phyloP scores from a whole-genome alignment of 1,140 invertebrate genomes.

The Heterodera schachtii region DNA sequence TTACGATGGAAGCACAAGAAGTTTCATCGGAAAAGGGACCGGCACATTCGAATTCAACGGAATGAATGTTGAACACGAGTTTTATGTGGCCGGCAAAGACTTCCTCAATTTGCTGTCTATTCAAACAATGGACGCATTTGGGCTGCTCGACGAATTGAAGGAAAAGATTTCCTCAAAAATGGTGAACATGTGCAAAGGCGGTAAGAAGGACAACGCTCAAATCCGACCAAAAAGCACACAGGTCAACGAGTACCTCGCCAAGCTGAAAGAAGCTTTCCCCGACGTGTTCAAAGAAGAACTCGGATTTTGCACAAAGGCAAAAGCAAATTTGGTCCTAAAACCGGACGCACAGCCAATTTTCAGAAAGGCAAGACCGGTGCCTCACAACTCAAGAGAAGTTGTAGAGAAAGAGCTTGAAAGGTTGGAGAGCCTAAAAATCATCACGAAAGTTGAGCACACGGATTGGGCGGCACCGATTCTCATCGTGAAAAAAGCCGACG shows the following conservation, averaged over 20 bases:
- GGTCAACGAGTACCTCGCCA: background rate
- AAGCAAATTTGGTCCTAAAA: constrained; percentile 41
- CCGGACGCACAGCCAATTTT: constrained; percentile 32
- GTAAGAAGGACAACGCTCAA: background rate
- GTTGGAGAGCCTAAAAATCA: constrained; percentile 41
- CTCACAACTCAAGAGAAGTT: constrained; percentile 44
- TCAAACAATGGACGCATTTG: constrained; percentile 6
- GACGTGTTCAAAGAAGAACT: constrained; percentile 30
- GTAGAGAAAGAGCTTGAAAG: constrained; percentile 60
- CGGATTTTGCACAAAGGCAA: constrained; percentile 32
- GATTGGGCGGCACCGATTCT: constrained; percentile 65
- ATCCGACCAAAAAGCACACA: background rate
- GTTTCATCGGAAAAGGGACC: constrained; percentile 1
- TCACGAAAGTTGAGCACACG: constrained; percentile 54
- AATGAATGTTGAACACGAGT: background rate
- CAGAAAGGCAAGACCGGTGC: constrained; percentile 53
- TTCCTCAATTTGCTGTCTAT: background rate
- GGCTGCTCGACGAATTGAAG: constrained; percentile 1
- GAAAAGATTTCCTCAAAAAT: background rate
- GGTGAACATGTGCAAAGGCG: constrained; percentile 4
- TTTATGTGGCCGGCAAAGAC: background rate
- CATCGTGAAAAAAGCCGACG: no score
- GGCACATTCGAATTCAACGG: constrained; percentile 8
- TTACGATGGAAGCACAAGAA: background rate
- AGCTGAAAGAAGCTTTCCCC: constrained; percentile 25